Evolutionary conservation across 1,140 invertebrate genomes (phyloP).

Genomic region (Calephelis nemesis): DNA sequence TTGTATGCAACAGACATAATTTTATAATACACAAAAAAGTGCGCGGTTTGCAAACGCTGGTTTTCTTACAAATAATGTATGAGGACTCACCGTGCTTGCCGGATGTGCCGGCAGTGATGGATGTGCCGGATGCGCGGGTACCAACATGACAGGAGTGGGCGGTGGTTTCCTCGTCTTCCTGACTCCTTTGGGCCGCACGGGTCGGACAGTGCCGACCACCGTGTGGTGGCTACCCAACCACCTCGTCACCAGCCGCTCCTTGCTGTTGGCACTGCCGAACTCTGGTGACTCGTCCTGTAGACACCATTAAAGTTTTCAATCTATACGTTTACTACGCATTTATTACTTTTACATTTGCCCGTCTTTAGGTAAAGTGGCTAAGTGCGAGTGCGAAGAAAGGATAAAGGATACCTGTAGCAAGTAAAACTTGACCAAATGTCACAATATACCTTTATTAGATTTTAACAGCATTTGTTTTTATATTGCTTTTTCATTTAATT

Average conservation of each 20-base stretch:
- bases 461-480: too few relatives aligned
- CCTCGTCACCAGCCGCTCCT: constrained; percentile 77
- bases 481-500: too few relatives aligned
- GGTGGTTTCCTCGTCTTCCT: constrained; percentile 58
- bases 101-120: constrained; percentile 50
- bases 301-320: background rate
- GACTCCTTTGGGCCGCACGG: constrained; percentile 41
- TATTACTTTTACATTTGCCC: too few relatives aligned
- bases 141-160: constrained; percentile 48
- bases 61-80: background rate
- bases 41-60: background rate
- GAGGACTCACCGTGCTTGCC: constrained; percentile 65
- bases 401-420: too few relatives aligned
- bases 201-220: constrained; percentile 32
- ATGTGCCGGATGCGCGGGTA: constrained; percentile 59
- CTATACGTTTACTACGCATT: too few relatives aligned
- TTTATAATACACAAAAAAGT: too few relatives aligned
- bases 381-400: too few relatives aligned
- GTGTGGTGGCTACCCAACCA: constrained; percentile 78
- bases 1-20: too few relatives aligned
- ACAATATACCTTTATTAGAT: too few relatives aligned
- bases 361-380: too few relatives aligned
- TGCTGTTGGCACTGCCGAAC: constrained; percentile 74
- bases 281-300: constrained; percentile 44
- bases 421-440: too few relatives aligned